These are phyloP conservation scores for Zoroaster sp. DNA, from an alignment of 53 echinoderm and acorn worm genomes.

Conservation along the genomic window DNA sequence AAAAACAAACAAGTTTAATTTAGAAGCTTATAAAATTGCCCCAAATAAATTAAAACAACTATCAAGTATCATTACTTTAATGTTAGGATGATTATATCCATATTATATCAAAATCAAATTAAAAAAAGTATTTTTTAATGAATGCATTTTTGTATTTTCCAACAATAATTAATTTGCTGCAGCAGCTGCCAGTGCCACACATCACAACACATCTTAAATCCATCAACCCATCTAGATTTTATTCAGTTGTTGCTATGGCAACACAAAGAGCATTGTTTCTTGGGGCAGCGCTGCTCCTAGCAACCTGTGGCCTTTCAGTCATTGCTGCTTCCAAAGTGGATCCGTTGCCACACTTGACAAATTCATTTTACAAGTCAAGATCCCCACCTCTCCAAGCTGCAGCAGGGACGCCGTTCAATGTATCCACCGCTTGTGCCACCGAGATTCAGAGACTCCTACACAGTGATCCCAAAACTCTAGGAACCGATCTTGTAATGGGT, in stretches of 20 bases:
- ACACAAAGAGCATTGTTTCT: neutral
- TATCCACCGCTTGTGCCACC: neutral
- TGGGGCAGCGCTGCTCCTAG: neutral
- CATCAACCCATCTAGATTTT: neutral
- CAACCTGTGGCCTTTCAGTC: neutral
- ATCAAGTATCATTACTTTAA: too few relatives aligned
- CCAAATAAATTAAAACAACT: too few relatives aligned
- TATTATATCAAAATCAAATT: too few relatives aligned
- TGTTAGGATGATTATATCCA: too few relatives aligned
- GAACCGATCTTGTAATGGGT: neutral
- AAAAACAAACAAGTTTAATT: too few relatives aligned
- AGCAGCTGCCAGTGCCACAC: neutral
- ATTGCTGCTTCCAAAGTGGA: neutral
- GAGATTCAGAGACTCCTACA: neutral
- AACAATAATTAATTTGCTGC: neutral
- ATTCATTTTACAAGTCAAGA: neutral
- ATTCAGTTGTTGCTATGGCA: constrained; percentile 1
- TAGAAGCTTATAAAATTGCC: too few relatives aligned
- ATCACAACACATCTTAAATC: neutral
- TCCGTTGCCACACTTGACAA: neutral
- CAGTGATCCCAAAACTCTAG: neutral
- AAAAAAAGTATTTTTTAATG: too few relatives aligned
- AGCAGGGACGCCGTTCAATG: neutral
- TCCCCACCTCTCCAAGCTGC: neutral
- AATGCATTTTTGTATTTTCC: neutral